Evolutionary conservation across 2,797 vertebrate genomes (phyloP), one percentile per base, ranked within the genome.

Genomic region (Oceanodroma leucorhoa): DNA sequence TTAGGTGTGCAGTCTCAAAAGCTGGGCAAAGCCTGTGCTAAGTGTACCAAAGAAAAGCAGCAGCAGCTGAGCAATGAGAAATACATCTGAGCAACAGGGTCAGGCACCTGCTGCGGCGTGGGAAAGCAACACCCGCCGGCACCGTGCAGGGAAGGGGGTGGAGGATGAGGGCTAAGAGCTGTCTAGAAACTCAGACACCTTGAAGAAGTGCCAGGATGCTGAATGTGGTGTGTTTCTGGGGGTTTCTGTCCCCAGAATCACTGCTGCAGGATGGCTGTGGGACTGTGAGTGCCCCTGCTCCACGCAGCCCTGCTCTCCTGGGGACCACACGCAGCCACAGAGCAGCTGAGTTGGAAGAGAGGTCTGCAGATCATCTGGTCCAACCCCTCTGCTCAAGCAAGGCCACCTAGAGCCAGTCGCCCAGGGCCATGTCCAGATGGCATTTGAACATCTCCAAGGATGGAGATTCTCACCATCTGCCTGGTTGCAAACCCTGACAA

Each of bases 141-240:
- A 1, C 57, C 3, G 4, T 0, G 0, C 14, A 11, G 45, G n/a
- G 46, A 77, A 51, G 20, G 20, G 17, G 2, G 5, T 17, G 51
- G 46, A 69, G 8, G 19, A 32, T 17, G 3, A 36, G 21, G 38
- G 32, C 62, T 34, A 19, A 40, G 36, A 45, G 71, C 71, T 51
- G 17, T 15, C 67, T 72, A 51, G 66, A 65, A 85, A 17, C 36
- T 76, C 62, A 43, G 41, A 26, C 17, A 38, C 22, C 41, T 40
- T 29, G 38, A 82, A 92, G 23, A 58, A 89, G 34, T n/a, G 50
- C 11, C 55, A 57, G 24, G 26, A 41, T 79, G 71, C 53, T 15
- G 8, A n/a, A 36, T 17, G 30, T 38, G 26, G 14, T 75, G 17
- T 55, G 40, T 65, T 60, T 70, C 36, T 58, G 20, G 2, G 38